Evolutionary conservation across 2,797 vertebrate genomes (phyloP), one percentile per base, ranked within the genome.

Genomic region (Pseudochirops cupreus): DNA sequence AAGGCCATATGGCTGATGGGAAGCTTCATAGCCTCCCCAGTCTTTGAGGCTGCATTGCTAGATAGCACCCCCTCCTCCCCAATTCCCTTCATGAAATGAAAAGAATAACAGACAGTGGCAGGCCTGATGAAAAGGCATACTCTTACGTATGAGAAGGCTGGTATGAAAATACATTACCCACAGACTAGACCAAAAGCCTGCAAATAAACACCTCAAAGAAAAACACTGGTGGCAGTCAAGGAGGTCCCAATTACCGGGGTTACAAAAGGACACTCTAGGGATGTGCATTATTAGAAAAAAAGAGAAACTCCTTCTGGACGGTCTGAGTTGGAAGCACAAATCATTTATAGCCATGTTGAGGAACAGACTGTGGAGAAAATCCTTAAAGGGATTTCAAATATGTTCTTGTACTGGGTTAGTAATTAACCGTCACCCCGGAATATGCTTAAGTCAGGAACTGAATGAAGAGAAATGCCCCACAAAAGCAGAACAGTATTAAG

Each of bases 381-480:
- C 98, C 91, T 95, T 97, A 97, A 97, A 98, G 98, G 96, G 95
- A 97, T 96, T 92, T 98, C 95, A 98, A 98, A 98, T 96, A 97
- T 97, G 93, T 96, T 98, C 98, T 98, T 95, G 97, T 97, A 50
- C 39, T 50, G 39, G 74, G 96, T 87, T 97, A 95, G 94, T 95
- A 98, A 98, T 98, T 98, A 98, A 97, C 97, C 26, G 39, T 87
- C 74, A 97, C 92, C 93, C 28, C 0, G 50, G 6, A 87, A 46
- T 90, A 91, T 3, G 91, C 56, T 56, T 55, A 74, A 91, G 31
- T 33, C 92, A 95, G 92, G 39, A 96, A 94, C 29, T 93, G 95
- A 57, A 92, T 93, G 6, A 2, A 7, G 1, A 91, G 90, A 90
- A 96, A 98, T 98, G 96, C 94, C 94, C 91, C 93, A 98, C 93